A percentile compares a stretch with the other conserved stretches of the same genome.
Conservation (phyloP, 2,113 vertebrate species). For the Thamnophis sirtalis region DNA sequence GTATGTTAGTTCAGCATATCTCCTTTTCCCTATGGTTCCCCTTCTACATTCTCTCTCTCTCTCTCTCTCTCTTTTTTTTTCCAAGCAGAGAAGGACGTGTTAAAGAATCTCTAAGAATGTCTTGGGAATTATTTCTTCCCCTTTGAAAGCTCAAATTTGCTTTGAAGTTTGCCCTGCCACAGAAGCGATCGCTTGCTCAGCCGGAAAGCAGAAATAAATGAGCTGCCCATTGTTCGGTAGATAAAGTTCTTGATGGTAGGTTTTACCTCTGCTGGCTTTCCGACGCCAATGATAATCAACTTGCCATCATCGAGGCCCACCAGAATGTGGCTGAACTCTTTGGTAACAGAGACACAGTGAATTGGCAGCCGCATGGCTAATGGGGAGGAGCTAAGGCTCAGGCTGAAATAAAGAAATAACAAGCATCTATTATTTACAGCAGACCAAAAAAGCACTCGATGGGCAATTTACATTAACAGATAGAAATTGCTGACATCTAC, state of each 20-base stretch:
- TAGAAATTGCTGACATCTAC: not conserved
- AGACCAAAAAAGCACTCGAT: not conserved
- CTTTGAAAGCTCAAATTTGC: slow-evolving; percentile 74
- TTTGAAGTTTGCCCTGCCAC: slow-evolving; percentile 78
- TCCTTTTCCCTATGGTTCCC: slow-evolving; percentile 8
- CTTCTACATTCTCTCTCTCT: slow-evolving; percentile 18
- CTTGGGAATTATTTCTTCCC: slow-evolving; percentile 61
- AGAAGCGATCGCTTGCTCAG: slow-evolving; percentile 78
- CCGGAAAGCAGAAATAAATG: slow-evolving; percentile 75
- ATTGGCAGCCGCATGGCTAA: slow-evolving; percentile 90
- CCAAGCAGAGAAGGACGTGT: slow-evolving; percentile 35
- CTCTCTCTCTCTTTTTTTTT: too few relatives aligned
- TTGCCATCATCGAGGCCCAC: slow-evolving; percentile 94
- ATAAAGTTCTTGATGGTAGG: slow-evolving; percentile 81
- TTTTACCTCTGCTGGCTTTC: slow-evolving; percentile 96
- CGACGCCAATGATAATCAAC: slow-evolving; percentile 94
- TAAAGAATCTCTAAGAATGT: slow-evolving; percentile 19
- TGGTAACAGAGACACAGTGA: slow-evolving; percentile 87
- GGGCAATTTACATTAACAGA: not conserved
- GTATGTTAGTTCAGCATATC: slow-evolving; percentile 54
- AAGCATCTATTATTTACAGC: not conserved
- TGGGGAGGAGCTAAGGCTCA: slow-evolving; percentile 79
- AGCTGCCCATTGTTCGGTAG: slow-evolving; percentile 76
- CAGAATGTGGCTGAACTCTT: slow-evolving; percentile 91
- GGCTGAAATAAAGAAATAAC: slow-evolving; percentile 70